A percentile compares a stretch with the other conserved stretches of the same genome.
Conservation (phyloP, 2,888 invertebrate genomes). For the Choreutis nemorana region DNA sequence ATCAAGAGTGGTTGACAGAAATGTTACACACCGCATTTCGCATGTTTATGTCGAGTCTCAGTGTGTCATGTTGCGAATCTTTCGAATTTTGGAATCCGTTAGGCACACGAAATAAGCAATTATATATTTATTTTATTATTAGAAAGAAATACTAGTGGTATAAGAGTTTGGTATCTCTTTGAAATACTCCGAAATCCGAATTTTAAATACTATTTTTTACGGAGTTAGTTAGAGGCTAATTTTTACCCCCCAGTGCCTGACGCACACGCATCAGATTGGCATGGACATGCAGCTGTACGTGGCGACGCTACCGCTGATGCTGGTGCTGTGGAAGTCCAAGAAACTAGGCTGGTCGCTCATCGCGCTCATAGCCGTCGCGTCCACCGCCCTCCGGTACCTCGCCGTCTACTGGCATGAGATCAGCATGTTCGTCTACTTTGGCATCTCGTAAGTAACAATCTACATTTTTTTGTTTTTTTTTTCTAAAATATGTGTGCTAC, state of each 20-base stretch:
- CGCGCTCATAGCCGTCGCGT: slow-evolving; percentile 32
- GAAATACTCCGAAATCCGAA: too few species aligned
- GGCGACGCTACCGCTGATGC: slow-evolving; percentile 51
- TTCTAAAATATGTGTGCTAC: background rate
- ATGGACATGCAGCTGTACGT: slow-evolving; percentile 68
- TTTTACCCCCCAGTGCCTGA: slow-evolving; percentile 66
- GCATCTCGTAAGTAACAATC: slow-evolving; percentile 66
- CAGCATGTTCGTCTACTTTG: slow-evolving; percentile 63
- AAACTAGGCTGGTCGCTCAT: slow-evolving; percentile 40
- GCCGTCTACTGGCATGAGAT: slow-evolving; percentile 55
- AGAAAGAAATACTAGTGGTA: too few species aligned
- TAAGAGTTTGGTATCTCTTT: too few species aligned
- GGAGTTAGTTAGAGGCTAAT: too few species aligned
- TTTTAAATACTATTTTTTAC: too few species aligned
- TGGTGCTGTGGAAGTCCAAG: slow-evolving; percentile 47
- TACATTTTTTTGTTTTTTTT: slow-evolving; percentile 6
- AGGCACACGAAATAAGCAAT: too few species aligned
- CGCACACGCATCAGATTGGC: slow-evolving; percentile 67
- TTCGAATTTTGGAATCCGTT: too few species aligned
- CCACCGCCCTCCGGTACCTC: slow-evolving; percentile 52
- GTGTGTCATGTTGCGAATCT: too few species aligned
- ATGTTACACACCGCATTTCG: too few species aligned
- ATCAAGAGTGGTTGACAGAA: too few species aligned
- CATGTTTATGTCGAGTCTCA: too few species aligned
- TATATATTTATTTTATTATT: too few species aligned